Conservation (phyloP, 2,888 invertebrate genomes). For the Thecophora atra region DNA sequence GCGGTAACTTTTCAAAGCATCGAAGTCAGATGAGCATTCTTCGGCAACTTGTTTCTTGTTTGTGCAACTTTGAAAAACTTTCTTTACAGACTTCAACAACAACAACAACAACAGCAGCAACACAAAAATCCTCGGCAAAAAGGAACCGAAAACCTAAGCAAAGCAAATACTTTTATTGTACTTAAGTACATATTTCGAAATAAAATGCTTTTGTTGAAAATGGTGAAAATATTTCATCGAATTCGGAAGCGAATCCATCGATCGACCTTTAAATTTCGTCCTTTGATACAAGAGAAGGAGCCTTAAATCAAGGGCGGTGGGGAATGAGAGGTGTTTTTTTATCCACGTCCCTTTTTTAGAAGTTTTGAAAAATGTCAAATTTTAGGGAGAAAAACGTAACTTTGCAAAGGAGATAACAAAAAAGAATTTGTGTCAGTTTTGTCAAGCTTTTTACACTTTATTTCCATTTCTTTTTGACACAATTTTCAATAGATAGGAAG, state of each 20-base stretch:
- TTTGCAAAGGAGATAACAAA: not conserved
- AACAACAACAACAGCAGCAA: slow-evolving; percentile 37
- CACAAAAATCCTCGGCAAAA: slow-evolving; percentile 28
- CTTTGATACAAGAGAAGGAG: not conserved
- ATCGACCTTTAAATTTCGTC: not conserved
- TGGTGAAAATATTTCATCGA: not conserved
- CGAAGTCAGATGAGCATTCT: slow-evolving; percentile 39
- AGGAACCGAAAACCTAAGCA: slow-evolving; percentile 19
- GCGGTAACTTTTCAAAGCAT: slow-evolving; percentile 35
- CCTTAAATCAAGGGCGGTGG: not conserved
- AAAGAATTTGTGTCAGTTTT: not conserved
- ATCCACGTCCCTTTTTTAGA: not conserved
- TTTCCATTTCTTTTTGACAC: not conserved
- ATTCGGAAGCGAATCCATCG: not conserved
- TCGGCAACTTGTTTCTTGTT: slow-evolving; percentile 47
- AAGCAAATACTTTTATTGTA: slow-evolving; percentile 38
- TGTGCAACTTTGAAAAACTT: slow-evolving; percentile 54
- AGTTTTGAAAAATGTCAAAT: slow-evolving; percentile 3
- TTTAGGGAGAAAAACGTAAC: not conserved
- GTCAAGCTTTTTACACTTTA: too few relatives aligned
- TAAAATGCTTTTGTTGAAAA: too few relatives aligned
- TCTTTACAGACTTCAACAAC: slow-evolving; percentile 48
- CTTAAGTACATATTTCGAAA: slow-evolving; percentile 24
- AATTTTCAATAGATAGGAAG: not conserved
- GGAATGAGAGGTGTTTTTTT: not conserved